Percentiles rank a stretch among this genome's conserved stretches.
Conservation (phyloP, 1,140 invertebrate genomes). For the Archivesica marissinica region DNA sequence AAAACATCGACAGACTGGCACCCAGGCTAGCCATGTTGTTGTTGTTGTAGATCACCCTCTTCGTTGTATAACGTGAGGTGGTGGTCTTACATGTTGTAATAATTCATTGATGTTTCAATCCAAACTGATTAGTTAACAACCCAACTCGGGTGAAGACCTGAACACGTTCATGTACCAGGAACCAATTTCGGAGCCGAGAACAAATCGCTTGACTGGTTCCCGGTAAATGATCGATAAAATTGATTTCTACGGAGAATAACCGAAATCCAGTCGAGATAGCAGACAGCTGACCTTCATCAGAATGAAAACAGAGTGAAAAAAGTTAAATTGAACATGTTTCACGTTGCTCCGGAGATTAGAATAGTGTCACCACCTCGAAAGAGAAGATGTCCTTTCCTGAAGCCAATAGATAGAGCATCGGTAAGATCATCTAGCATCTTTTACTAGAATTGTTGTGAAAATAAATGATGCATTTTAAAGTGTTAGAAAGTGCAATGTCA, state of each 20-base stretch:
- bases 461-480: background rate
- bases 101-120: too few species aligned
- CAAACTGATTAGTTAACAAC: too few species aligned
- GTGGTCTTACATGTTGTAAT: too few species aligned
- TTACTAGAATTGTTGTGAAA: background rate
- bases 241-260: background rate
- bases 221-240: background rate
- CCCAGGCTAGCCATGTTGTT: too few species aligned
- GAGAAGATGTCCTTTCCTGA: slow-evolving; percentile 11
- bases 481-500: slow-evolving; percentile 13
- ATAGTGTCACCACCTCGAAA: slow-evolving; percentile 29
- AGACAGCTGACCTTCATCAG: slow-evolving; percentile 52
- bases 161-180: too few species aligned
- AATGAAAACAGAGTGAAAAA: slow-evolving; percentile 27
- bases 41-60: too few species aligned
- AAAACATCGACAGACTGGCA: too few species aligned
- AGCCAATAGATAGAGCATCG: slow-evolving; percentile 34
- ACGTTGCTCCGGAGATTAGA: slow-evolving; percentile 44
- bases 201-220: background rate
- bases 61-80: too few species aligned
- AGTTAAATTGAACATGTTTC: slow-evolving; percentile 40
- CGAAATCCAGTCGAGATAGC: slow-evolving; percentile 5
- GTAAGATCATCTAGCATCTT: slow-evolving; percentile 34
- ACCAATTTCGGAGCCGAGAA: too few species aligned
- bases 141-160: too few species aligned